These are phyloP conservation scores for Berghia stephanieae DNA, from an alignment of 1,140 invertebrate genomes.

Conservation along the genomic window DNA sequence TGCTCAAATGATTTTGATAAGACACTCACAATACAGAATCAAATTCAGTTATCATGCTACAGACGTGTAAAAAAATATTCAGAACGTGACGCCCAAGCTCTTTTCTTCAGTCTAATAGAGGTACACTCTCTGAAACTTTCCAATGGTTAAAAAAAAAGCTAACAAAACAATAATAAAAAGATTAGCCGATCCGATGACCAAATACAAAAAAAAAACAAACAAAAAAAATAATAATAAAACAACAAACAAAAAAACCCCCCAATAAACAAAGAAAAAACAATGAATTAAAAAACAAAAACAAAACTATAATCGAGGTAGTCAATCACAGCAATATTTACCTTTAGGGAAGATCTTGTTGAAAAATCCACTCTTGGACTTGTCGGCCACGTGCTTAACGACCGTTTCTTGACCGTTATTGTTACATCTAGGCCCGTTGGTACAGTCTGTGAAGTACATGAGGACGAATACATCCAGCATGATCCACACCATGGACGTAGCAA, in stretches of 20 bases:
- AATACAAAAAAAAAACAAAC: not conserved
- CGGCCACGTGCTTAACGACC: constrained; percentile 17
- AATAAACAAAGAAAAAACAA: not conserved
- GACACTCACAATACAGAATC: too few relatives aligned
- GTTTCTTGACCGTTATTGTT: constrained; percentile 33
- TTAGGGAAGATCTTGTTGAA: constrained; percentile 59
- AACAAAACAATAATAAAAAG: not conserved
- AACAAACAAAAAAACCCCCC: not conserved
- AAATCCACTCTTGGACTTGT: constrained; percentile 38
- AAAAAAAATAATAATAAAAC: not conserved
- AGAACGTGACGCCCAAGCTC: too few relatives aligned
- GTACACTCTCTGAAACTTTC: not conserved
- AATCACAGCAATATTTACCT: constrained; percentile 42
- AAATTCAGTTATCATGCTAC: too few relatives aligned
- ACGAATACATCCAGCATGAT: constrained; percentile 90
- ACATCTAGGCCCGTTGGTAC: constrained; percentile 51
- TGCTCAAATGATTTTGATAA: too few relatives aligned
- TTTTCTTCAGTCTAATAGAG: not conserved
- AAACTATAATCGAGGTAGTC: not conserved
- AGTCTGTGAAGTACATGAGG: constrained; percentile 93
- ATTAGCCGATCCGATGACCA: not conserved
- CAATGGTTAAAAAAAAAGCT: not conserved
- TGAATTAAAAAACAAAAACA: constrained; percentile 1
- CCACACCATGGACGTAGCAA: constrained; percentile 95
- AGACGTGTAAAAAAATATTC: too few relatives aligned